These are phyloP conservation scores for Acrocyrtus sp. DNA, from an alignment of 2,888 invertebrate genomes.

Conservation along the genomic window DNA sequence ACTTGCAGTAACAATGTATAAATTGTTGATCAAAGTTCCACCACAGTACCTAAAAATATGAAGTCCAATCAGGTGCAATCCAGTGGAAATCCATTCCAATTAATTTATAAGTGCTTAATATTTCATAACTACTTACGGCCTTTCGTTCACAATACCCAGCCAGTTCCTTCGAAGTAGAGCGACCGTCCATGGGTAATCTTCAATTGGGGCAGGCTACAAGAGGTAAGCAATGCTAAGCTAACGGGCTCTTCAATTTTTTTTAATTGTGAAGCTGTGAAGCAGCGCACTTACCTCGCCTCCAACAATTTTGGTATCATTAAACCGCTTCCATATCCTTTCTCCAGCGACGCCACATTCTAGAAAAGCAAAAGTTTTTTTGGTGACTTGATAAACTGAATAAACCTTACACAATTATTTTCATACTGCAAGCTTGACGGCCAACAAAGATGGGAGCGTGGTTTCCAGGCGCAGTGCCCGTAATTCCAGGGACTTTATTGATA, in stretches of 20 bases:
- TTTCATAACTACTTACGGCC: no score
- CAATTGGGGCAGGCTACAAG: conserved; percentile 52
- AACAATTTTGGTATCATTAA: conserved; percentile 51
- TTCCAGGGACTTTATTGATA: conserved; percentile 31
- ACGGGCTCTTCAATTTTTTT: no score
- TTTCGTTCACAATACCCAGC: conserved; percentile 45
- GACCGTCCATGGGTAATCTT: conserved; percentile 60
- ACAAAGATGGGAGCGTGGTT: conserved; percentile 27
- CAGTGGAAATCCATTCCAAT: no score
- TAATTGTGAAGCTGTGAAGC: not conserved
- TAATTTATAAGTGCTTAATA: no score
- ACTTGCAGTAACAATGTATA: conserved; percentile 53
- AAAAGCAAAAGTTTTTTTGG: no score
- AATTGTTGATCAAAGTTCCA: conserved; percentile 52
- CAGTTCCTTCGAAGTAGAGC: conserved; percentile 53
- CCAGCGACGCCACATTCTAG: conserved; percentile 48
- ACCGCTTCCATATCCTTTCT: conserved; percentile 18
- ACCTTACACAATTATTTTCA: not conserved
- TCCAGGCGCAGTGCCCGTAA: conserved; percentile 27
- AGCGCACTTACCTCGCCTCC: conserved; percentile 37
- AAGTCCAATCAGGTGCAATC: no score
- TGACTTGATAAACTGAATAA: not conserved
- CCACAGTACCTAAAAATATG: no score
- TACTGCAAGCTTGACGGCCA: conserved; percentile 51
- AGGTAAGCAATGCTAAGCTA: not conserved